Base-by-base conservation (phyloP, 2,113 vertebrate genomes). In the Anguilla rostrata region DNA sequence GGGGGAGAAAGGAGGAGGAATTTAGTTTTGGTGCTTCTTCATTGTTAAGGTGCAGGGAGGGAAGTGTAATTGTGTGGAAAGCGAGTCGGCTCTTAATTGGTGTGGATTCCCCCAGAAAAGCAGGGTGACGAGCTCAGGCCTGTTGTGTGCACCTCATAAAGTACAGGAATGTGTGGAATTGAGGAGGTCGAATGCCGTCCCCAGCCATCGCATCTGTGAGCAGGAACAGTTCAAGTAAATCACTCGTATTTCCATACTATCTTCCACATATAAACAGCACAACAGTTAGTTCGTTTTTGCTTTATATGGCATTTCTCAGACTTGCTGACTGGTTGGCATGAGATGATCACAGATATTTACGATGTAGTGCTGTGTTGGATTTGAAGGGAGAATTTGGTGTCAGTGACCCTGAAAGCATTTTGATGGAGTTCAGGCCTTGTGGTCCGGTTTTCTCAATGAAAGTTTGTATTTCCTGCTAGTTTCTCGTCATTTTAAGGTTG, bases 101-200 rank as follows among this genome's bases (percentile, higher is more conserved):
- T 84, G 92, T 53, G 92, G 91, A 93, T 93, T 92, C 91, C 87
- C 89, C 43, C 5, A 81, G 91, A 89, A 88, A 92, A 29, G 83
- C 78, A 85, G 86, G 81, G 84, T 88, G 91, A 93, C 95, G 93
- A 96, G 96, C 95, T 90, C 86, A 88, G 93, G 93, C 96, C 94
- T 95, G 95, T 92, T 94, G 91, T 87, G 91, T 93, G 92, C 91
- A 91, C 92, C 90, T 92, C 93, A 91, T 91, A 90, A 94, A 91
- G 89, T 85, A 49, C 84, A 93, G 94, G 95, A 96, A 96, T 96
- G 96, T 87, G 82, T 91, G 93, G 93, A 95, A 96, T 94, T 92
- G 87, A 78, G 82, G 63, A 81, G 84, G 5, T 46, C 4, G 53
- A 79, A 79, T 40, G 41, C 81, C 80, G 81, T 81, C 46, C 84